Conservation (phyloP, 2,113 vertebrate species). For the Callospermophilus lateralis region DNA sequence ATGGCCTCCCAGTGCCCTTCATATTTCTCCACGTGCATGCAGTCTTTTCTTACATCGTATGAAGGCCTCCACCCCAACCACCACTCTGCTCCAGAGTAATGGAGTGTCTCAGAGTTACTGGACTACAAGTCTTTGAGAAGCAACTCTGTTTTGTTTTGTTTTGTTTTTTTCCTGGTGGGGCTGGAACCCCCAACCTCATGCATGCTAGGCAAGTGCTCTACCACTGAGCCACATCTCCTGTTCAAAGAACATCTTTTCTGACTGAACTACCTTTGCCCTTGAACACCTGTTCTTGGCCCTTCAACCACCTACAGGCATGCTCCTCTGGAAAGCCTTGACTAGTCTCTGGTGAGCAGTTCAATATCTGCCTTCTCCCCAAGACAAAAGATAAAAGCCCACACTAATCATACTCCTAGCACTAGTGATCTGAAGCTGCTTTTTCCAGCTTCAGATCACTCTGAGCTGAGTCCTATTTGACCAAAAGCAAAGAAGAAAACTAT, state of each 20-base stretch:
- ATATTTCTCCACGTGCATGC: neutral
- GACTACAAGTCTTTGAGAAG: neutral
- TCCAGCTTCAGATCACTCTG: neutral
- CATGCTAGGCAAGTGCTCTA: neutral
- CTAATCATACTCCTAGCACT: neutral
- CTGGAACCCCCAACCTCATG: neutral
- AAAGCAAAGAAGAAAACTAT: neutral
- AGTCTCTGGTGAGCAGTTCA: neutral
- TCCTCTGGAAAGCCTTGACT: neutral
- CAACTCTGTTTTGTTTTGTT: neutral
- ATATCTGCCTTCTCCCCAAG: neutral
- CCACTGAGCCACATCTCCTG: too few species aligned
- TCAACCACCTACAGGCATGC: neutral
- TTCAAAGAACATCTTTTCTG: neutral
- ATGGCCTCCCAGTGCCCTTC: neutral
- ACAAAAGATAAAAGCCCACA: neutral
- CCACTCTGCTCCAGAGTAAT: neutral
- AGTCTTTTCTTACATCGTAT: neutral
- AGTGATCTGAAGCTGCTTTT: neutral
- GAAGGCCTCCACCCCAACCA: neutral
- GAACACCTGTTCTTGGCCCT: neutral
- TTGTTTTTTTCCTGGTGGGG: neutral
- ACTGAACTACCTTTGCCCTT: neutral
- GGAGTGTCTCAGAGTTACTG: neutral
- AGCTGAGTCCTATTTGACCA: neutral